Percentiles rank a stretch among this genome's conserved stretches.
Evolutionary conservation across 2,797 vertebrate genomes (phyloP).

Genomic region (Dromococcyx pavoninus): DNA sequence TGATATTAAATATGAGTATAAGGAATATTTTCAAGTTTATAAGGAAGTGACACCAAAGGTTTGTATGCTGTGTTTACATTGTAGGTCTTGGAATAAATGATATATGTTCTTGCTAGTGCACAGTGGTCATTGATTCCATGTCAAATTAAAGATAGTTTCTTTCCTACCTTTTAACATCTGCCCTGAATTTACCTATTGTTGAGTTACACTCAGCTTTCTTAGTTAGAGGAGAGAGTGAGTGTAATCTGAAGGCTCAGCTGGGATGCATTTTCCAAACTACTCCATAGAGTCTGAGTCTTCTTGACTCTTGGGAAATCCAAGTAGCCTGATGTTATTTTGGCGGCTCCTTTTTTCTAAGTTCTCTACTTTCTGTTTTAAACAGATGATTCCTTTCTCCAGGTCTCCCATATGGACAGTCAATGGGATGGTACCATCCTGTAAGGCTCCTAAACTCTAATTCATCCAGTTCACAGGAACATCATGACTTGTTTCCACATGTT

Average conservation of each 20-base stretch:
- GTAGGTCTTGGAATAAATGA: conserved; percentile 4
- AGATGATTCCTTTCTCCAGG: background rate
- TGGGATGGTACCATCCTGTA: background rate
- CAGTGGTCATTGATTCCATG: conserved; percentile 49
- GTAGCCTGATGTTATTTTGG: background rate
- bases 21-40: conserved; percentile 5
- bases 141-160: conserved; percentile 34
- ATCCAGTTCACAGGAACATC: background rate
- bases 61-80: background rate
- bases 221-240: conserved; percentile 8
- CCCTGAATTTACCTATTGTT: conserved; percentile 32
- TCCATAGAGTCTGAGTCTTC: background rate
- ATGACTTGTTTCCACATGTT: background rate
- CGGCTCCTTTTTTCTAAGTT: background rate
- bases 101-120: background rate
- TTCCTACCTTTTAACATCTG: conserved; percentile 42
- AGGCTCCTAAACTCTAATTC: background rate
- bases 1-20: background rate
- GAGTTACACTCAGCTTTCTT: conserved; percentile 22
- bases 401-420: background rate
- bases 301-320: background rate
- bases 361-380: background rate
- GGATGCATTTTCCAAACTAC: conserved; percentile 25
- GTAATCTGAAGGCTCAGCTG: conserved; percentile 15
- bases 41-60: background rate